Conservation (phyloP, 1,140 invertebrate genomes). For the Drosophila punjabiensis region DNA sequence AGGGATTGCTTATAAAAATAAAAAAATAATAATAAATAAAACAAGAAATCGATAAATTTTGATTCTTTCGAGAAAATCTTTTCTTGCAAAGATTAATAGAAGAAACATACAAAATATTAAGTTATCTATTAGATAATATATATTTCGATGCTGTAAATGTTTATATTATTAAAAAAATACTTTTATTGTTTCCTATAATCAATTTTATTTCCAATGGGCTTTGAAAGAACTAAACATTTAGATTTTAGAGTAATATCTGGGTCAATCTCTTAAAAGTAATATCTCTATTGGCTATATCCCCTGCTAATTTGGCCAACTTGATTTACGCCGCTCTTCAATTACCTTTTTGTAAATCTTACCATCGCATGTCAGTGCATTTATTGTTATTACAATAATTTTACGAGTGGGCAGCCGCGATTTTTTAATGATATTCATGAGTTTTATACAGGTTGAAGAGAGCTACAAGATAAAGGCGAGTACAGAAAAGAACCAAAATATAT, state of each 20-base stretch:
- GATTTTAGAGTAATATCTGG: not conserved
- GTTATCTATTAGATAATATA: no score
- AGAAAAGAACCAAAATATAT: constrained; percentile 37
- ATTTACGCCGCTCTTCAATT: constrained; percentile 23
- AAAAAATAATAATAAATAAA: no score
- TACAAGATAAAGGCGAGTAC: constrained; percentile 63
- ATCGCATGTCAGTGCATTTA: constrained; percentile 48
- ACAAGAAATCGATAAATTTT: no score
- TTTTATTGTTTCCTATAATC: not conserved
- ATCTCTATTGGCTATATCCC: constrained; percentile 7
- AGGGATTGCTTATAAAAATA: no score
- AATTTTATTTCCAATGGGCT: not conserved
- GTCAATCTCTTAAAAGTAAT: not conserved
- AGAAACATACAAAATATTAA: no score
- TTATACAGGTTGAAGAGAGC: constrained; percentile 47
- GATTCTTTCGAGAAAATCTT: no score
- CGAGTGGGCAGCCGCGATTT: constrained; percentile 24
- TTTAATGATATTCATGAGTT: constrained; percentile 81
- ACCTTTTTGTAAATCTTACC: constrained; percentile 16
- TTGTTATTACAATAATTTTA: constrained; percentile 58
- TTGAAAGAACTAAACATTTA: not conserved
- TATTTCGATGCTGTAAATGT: no score
- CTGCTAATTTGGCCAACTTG: constrained; percentile 5
- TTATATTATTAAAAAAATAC: no score
- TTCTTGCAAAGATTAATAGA: no score